Conservation (phyloP, 2,113 vertebrate genomes). For the Python bivittatus region DNA sequence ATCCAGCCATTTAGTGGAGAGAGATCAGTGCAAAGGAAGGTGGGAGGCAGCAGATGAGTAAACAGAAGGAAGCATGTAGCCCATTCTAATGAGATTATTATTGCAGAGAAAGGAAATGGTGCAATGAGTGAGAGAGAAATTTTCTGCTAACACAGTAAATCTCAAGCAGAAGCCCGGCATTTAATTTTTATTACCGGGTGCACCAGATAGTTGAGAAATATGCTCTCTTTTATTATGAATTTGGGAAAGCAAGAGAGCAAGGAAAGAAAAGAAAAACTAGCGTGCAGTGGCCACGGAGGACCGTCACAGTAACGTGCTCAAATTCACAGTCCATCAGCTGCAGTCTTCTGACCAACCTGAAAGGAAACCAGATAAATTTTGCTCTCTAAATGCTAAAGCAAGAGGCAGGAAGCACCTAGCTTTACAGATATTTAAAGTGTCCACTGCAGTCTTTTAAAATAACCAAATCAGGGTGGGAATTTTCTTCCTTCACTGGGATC, state of each 20-base stretch:
- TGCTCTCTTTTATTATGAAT: conserved; percentile 2
- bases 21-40: background rate
- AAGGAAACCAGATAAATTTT: background rate
- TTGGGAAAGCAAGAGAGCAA: background rate
- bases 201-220: background rate
- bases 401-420: background rate
- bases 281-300: background rate
- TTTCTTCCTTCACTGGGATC: background rate
- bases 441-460: background rate
- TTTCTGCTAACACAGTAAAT: background rate
- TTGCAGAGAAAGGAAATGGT: background rate
- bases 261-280: background rate
- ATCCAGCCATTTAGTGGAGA: background rate
- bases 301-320: background rate
- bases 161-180: background rate
- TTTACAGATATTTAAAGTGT: background rate
- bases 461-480: background rate
- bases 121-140: background rate
- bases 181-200: conserved; percentile 15
- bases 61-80: background rate
- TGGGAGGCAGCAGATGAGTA: background rate
- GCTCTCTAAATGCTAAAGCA: background rate
- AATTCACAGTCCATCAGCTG: background rate
- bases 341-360: background rate
- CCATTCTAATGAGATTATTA: background rate